These are phyloP conservation scores for Caenorhabditis virilis DNA, from an alignment of 2,888 invertebrate genomes.

Conservation along the genomic window DNA sequence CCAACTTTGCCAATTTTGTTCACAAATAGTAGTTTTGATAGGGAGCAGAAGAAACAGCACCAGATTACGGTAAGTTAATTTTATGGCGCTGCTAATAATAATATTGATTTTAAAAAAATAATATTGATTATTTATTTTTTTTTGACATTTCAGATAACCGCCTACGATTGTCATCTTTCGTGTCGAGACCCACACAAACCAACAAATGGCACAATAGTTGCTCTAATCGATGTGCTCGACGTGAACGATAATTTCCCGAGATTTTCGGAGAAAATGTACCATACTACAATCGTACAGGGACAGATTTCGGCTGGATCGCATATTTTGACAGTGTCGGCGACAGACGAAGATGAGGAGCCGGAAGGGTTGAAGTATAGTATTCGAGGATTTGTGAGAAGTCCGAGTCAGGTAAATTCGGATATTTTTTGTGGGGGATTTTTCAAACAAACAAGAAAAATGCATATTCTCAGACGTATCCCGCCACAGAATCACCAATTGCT, in stretches of 20 bases:
- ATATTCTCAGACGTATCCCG: conserved; percentile 28
- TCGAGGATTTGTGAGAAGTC: conserved; percentile 34
- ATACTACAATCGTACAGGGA: conserved; percentile 46
- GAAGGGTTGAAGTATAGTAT: conserved; percentile 40
- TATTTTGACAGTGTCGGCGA: conserved; percentile 37
- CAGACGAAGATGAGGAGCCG: conserved; percentile 41
- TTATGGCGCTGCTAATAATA: neutral
- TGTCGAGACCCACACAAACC: conserved; percentile 49
- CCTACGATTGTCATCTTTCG: conserved; percentile 46
- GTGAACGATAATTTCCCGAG: conserved; percentile 59
- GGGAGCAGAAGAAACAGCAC: conserved; percentile 46
- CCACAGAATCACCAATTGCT: conserved; percentile 28
- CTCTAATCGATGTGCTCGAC: conserved; percentile 41
- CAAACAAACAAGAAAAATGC: too few species aligned
- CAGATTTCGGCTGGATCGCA: conserved; percentile 43
- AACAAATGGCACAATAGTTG: conserved; percentile 40
- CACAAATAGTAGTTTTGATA: conserved; percentile 47
- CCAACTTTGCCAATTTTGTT: conserved; percentile 43
- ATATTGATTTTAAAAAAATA: neutral
- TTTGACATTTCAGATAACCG: conserved; percentile 36
- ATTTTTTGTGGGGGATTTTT: too few species aligned
- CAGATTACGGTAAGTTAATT: conserved; percentile 34
- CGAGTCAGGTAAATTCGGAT: too few species aligned
- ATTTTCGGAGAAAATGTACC: conserved; percentile 43
- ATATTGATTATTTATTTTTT: neutral